Conservation (phyloP, 2,888 invertebrate genomes). For the Aethes cnicana region DNA sequence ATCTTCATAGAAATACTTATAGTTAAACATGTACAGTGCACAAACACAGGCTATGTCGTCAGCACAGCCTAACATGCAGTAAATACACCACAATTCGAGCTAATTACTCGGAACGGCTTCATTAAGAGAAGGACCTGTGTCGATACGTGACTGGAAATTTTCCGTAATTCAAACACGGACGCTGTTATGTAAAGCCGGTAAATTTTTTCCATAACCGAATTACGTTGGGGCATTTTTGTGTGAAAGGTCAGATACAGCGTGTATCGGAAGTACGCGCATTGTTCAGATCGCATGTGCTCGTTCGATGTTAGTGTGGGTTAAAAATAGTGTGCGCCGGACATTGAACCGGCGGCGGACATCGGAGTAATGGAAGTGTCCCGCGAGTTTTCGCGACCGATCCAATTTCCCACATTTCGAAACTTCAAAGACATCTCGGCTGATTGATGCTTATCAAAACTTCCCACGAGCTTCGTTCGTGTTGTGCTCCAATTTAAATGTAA, state of each 20-base stretch:
- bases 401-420: constrained; percentile 55
- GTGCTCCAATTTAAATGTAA: too few species aligned
- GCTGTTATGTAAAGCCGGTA: constrained; percentile 32
- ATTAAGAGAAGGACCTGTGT: constrained; percentile 53
- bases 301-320: constrained; percentile 56
- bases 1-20: too few species aligned
- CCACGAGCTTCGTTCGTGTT: neutral
- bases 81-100: constrained; percentile 40
- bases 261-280: constrained; percentile 48
- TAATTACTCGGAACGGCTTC: constrained; percentile 68
- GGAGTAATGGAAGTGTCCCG: constrained; percentile 73
- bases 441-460: neutral
- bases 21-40: too few species aligned
- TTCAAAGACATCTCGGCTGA: constrained; percentile 17
- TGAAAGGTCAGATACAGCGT: constrained; percentile 47
- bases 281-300: constrained; percentile 55
- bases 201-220: constrained; percentile 9
- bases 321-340: constrained; percentile 77
- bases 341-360: constrained; percentile 73
- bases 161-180: constrained; percentile 46
- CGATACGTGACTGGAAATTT: constrained; percentile 60
- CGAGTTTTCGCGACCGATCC: constrained; percentile 62
- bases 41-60: too few species aligned
- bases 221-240: constrained; percentile 9
- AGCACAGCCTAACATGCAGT: constrained; percentile 8